Base-by-base conservation (phyloP, 2,113 vertebrate genomes). In the Phyllostomus hastatus region DNA sequence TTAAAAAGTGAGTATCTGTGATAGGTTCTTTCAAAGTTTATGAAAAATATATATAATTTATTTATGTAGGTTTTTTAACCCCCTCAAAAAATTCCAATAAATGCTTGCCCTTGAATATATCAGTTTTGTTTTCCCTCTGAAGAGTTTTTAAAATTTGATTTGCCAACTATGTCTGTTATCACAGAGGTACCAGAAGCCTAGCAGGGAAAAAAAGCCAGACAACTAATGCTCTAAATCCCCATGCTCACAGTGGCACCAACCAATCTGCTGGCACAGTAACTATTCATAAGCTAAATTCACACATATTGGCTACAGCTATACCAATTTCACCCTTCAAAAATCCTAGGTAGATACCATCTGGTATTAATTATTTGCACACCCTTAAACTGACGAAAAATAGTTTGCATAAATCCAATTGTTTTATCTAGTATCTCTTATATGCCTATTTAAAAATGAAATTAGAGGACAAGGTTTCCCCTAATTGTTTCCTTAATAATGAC, bases 361-460 rank as follows among this genome's bases (percentile, higher is more conserved):
- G 35, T 81, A 90, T 38, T 81, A 84, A 75, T 76, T 17, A 96
- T 75, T 48, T 76, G 28, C 8, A 90, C 1, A 95, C 16, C 14
- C 69, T 92, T 85, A 78, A 80, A 83, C 0, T 89, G 64, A 59
- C 28, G 64, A 16, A 92, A 90, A 94, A 78, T 52, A 90, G 12
- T 90, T 95, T 59, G 94, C 90, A 31, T 76, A 92, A 95, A 92
- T 72, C n/a, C 20, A 75, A 84, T 10, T 88, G 26, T 95, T 91
- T 76, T 28, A 69, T 52, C 33, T n/a, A 66, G 2, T 82, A 89
- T 59, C 35, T 54, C 38, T 83, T 73, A 93, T 16, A 5, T 57
- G 33, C 86, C 67, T 54, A 61, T 75, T 91, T 91, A 57, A 92
- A 95, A 95, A 78, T 72, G 38, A 41, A 86, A 76, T 78, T 24